These are phyloP conservation scores for Anguilla anguilla DNA, from an alignment of 2,797 vertebrate species.

Conservation along the genomic window DNA sequence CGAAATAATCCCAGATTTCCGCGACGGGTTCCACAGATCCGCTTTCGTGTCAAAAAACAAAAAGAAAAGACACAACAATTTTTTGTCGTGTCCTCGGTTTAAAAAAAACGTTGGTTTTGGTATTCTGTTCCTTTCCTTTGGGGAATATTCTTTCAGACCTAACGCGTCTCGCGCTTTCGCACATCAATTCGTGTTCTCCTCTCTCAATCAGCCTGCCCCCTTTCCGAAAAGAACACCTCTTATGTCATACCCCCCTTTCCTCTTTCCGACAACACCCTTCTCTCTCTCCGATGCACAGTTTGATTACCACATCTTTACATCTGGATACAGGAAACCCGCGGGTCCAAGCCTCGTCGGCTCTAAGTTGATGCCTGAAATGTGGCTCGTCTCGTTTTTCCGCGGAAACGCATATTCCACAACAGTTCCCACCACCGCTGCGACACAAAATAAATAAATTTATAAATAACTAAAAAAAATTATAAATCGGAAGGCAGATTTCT, in stretches of 20 bases:
- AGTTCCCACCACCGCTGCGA: slow-evolving; percentile 30
- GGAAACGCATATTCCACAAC: slow-evolving; percentile 62
- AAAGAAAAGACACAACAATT: not conserved
- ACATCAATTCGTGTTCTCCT: slow-evolving; percentile 70
- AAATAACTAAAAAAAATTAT: not conserved
- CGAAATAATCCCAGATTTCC: slow-evolving; percentile 28
- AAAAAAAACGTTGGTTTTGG: slow-evolving; percentile 60
- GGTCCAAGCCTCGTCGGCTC: slow-evolving; percentile 60
- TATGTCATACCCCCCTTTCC: slow-evolving; percentile 60
- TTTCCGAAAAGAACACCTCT: slow-evolving; percentile 71
- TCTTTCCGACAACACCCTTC: slow-evolving; percentile 68
- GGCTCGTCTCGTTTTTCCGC: slow-evolving; percentile 55
- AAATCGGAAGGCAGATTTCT: not conserved
- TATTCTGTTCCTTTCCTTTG: slow-evolving; percentile 31
- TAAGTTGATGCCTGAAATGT: slow-evolving; percentile 63
- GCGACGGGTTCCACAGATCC: slow-evolving; percentile 1
- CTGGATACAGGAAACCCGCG: slow-evolving; percentile 53
- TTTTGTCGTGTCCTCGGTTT: slow-evolving; percentile 49
- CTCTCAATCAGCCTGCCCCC: slow-evolving; percentile 66
- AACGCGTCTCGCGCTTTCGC: slow-evolving; percentile 66
- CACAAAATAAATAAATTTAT: slow-evolving; percentile 30
- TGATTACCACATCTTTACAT: slow-evolving; percentile 57
- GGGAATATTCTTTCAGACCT: slow-evolving; percentile 66
- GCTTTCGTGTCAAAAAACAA: slow-evolving; percentile 33
- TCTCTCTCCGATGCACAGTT: slow-evolving; percentile 63